Conservation (phyloP, 1,140 invertebrate genomes). For the Drosophila pallidifrons region DNA sequence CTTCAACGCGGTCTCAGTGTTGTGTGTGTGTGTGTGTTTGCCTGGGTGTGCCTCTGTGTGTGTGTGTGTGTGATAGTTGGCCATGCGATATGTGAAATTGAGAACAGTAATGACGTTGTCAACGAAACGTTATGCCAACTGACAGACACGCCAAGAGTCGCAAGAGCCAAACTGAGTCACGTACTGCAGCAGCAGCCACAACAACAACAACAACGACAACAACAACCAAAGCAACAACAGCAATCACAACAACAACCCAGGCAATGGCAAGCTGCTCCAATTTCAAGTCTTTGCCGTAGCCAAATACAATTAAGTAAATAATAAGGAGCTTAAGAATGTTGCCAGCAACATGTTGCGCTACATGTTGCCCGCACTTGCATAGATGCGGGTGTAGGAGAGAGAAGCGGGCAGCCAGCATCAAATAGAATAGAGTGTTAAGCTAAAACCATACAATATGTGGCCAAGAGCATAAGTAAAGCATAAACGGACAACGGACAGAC, state of each 20-base stretch:
- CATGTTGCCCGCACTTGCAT: slow-evolving; percentile 22
- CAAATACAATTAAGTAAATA: slow-evolving; percentile 16
- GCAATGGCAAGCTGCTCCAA: slow-evolving; percentile 20
- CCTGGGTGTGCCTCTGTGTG: slow-evolving; percentile 15
- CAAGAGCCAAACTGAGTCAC: slow-evolving; percentile 33
- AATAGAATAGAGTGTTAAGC: slow-evolving; percentile 47
- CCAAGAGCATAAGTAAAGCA: slow-evolving; percentile 50
- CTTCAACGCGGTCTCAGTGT: slow-evolving; percentile 2
- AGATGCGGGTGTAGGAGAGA: slow-evolving; percentile 15
- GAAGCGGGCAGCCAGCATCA: not conserved
- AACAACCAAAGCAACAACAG: slow-evolving; percentile 1
- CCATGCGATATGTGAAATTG: slow-evolving; percentile 81
- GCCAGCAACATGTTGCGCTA: slow-evolving; percentile 22
- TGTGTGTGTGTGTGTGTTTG: slow-evolving; percentile 14
- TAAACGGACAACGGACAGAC: slow-evolving; percentile 10
- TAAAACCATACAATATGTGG: slow-evolving; percentile 52
- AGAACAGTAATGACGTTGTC: slow-evolving; percentile 83
- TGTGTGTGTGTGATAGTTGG: slow-evolving; percentile 60
- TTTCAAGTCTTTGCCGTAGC: slow-evolving; percentile 6
- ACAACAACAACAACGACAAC: slow-evolving; percentile 8
- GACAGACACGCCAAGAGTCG: slow-evolving; percentile 43
- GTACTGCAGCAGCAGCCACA: slow-evolving; percentile 24
- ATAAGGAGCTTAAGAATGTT: slow-evolving; percentile 8
- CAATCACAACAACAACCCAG: slow-evolving; percentile 6
- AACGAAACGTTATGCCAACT: slow-evolving; percentile 64